Conservation (phyloP, 1,140 invertebrate species). For the Diorhabda carinulata region DNA sequence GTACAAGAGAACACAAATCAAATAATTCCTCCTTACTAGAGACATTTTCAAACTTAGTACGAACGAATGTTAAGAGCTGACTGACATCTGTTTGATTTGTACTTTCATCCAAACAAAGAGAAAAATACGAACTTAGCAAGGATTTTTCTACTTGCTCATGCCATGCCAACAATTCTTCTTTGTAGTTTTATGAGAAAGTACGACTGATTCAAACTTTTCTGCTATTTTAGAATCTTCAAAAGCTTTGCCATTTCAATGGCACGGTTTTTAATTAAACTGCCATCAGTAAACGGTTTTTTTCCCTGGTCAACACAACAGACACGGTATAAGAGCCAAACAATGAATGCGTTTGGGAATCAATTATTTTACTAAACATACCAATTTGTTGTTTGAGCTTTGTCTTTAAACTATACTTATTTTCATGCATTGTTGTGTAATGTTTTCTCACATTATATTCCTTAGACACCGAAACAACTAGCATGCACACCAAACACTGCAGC, state of each 20-base stretch:
- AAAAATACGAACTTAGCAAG: conserved; percentile 25
- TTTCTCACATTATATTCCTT: conserved; percentile 24
- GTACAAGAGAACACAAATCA: conserved; percentile 23
- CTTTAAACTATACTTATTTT: conserved; percentile 12
- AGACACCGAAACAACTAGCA: conserved; percentile 16
- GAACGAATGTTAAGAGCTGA: conserved; percentile 31
- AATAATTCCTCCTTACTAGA: conserved; percentile 28
- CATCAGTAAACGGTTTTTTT: conserved; percentile 17
- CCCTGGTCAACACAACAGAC: conserved; percentile 5
- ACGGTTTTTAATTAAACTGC: conserved; percentile 17
- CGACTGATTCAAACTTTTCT: conserved; percentile 19
- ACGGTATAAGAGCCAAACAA: conserved; percentile 9
- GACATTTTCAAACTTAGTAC: conserved; percentile 30
- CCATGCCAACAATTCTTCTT: conserved; percentile 22
- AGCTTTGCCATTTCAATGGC: conserved; percentile 18
- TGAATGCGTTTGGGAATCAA: conserved; percentile 11
- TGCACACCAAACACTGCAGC: conserved; percentile 17
- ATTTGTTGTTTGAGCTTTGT: conserved; percentile 14
- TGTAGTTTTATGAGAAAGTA: conserved; percentile 22
- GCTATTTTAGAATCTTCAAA: conserved; percentile 16
- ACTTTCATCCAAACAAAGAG: conserved; percentile 32
- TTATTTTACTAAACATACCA: conserved; percentile 18
- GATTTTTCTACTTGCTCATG: conserved; percentile 28
- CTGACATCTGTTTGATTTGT: conserved; percentile 31
- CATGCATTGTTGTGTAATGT: conserved; percentile 19